Base-by-base conservation (phyloP, 2,113 vertebrate genomes). In the Gasterosteus nipponicus region DNA sequence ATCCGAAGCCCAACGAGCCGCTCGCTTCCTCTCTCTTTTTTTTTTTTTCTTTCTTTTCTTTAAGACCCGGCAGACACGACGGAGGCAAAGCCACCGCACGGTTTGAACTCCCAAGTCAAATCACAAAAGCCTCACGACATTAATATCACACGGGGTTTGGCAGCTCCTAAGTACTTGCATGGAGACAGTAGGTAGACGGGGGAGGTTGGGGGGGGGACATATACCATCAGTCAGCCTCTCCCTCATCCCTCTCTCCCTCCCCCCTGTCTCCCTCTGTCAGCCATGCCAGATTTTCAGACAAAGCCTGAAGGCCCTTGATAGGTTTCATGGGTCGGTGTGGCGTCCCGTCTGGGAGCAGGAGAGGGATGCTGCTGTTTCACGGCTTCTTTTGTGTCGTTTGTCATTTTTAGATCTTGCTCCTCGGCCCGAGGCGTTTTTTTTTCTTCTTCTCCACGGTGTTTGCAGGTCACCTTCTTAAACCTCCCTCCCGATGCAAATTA, bases 111-210 rank as follows among this genome's bases (percentile, higher is more conserved):
- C 78, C 85, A 62, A 89, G 90, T 91, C 78, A 88, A 89, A 90
- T 92, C 82, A 86, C 86, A 91, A 85, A 88, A 81, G 87, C 86
- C 89, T 89, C 81, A 91, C 90, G 89, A 93, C 91, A 87, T 89
- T 91, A 92, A 90, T 92, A 92, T 94, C 86, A 86, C 89, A 91
- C 81, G 75, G 79, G 71, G 67, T 86, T 85, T 92, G 89, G 89
- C 87, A 89, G 77, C 73, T 87, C 87, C 78, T 91, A 82, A 88
- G 87, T 69, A 87, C 77, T 82, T 77, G 86, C 64, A 47, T 39
- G 80, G 47, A 84, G 84, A 73, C 31, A 51, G 70, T 44, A 62
- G 33, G 51, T 4, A 62, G 35, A 6, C 33, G 10, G 77, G 59
- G 72, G 51, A 3, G 68, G 22, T 26, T n/a, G 42, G 10, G 77